phyloP scores from a whole-genome alignment of 1,140 invertebrate species.

The Latrodectus geometricus region DNA sequence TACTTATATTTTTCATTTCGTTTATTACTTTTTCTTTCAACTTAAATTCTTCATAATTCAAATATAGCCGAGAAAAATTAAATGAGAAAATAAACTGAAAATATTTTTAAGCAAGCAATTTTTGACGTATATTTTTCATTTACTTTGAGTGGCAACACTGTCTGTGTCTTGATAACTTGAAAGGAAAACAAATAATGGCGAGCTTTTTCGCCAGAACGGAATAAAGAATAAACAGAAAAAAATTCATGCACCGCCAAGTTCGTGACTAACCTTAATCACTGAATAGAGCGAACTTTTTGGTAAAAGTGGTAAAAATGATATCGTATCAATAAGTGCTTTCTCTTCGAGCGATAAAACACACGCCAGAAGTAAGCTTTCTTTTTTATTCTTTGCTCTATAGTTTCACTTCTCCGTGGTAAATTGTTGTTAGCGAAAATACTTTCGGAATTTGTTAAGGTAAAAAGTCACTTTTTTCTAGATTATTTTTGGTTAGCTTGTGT shows the following conservation, averaged over 20 bases:
- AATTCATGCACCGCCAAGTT: neutral
- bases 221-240: too few relatives aligned
- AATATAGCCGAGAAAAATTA: too few relatives aligned
- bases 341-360: neutral
- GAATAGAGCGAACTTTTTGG: neutral
- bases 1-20: too few relatives aligned
- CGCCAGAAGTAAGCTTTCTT: neutral
- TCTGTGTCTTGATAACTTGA: too few relatives aligned
- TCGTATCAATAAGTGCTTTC: slow-evolving; percentile 10
- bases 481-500: neutral
- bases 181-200: too few relatives aligned
- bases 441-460: neutral
- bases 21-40: too few relatives aligned
- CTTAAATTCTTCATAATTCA: too few relatives aligned
- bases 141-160: too few relatives aligned
- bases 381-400: neutral
- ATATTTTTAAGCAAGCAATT: too few relatives aligned
- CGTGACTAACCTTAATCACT: neutral
- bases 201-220: too few relatives aligned
- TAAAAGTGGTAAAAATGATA: slow-evolving; percentile 2
- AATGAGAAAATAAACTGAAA: too few relatives aligned
- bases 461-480: neutral
- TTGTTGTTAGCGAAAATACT: neutral
- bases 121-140: too few relatives aligned
- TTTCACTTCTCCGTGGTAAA: neutral